Percentiles rank a stretch among this genome's conserved stretches.
Conservation (phyloP, 2,888 invertebrate genomes). For the Melanargia galathea region DNA sequence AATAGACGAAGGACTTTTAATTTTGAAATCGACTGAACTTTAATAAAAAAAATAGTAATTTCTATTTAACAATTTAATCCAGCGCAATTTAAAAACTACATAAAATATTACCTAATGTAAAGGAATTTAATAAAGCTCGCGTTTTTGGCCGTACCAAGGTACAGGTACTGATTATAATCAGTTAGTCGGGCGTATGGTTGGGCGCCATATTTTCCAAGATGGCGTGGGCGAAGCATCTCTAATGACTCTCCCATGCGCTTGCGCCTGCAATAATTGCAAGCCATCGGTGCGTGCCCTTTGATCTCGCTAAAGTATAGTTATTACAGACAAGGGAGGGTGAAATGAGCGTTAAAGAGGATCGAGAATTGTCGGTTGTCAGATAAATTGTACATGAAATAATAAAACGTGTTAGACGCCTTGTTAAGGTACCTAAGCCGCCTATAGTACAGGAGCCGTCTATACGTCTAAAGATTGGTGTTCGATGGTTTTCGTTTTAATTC, state of each 20-base stretch:
- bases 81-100: neutral
- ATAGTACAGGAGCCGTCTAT: neutral
- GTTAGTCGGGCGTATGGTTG: slow-evolving; percentile 68
- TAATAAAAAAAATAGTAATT: no score
- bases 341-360: slow-evolving; percentile 73
- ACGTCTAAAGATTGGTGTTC: neutral
- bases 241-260: slow-evolving; percentile 74
- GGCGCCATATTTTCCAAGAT: slow-evolving; percentile 63
- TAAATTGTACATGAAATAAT: slow-evolving; percentile 76
- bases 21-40: no score
- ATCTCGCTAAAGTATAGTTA: slow-evolving; percentile 75
- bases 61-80: neutral
- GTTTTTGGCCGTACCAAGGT: slow-evolving; percentile 38
- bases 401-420: slow-evolving; percentile 61
- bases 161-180: slow-evolving; percentile 70
- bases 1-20: no score
- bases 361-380: slow-evolving; percentile 64
- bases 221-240: slow-evolving; percentile 56
- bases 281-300: slow-evolving; percentile 77
- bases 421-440: slow-evolving; percentile 45
- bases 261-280: slow-evolving; percentile 75
- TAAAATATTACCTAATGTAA: neutral
- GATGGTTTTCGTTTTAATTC: neutral
- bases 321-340: slow-evolving; percentile 75
- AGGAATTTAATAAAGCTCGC: neutral